These are phyloP conservation scores for Poecilobothrus nobilitatus DNA, from an alignment of 2,888 invertebrate species.

Conservation along the genomic window DNA sequence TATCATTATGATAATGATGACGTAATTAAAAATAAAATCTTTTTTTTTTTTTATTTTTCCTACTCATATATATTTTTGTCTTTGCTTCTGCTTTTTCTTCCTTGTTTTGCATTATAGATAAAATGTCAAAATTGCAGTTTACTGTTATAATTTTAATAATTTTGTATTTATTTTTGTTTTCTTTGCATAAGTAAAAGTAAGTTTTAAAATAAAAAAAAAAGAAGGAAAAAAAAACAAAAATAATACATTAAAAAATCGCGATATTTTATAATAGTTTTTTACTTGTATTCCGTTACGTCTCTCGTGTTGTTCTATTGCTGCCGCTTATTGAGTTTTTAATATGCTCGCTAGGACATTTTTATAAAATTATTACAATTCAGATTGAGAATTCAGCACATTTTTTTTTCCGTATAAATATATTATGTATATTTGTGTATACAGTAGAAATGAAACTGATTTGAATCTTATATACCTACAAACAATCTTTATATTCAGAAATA, in stretches of 20 bases:
- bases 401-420: not conserved
- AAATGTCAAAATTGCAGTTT: conserved; percentile 4
- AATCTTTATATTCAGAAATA: too few species aligned
- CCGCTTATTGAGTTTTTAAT: not conserved
- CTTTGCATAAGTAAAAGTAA: not conserved
- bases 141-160: conserved; percentile 4
- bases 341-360: not conserved
- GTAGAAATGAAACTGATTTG: too few species aligned
- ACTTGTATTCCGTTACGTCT: too few species aligned
- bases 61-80: too few species aligned
- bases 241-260: not conserved
- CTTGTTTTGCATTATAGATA: not conserved
- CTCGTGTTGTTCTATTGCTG: not conserved
- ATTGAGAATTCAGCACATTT: conserved; percentile 1
- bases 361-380: not conserved
- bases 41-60: too few species aligned
- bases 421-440: too few species aligned
- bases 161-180: too few species aligned
- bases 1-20: conserved; percentile 6
- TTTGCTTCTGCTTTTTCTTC: not conserved
- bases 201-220: not conserved
- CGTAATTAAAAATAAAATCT: not conserved
- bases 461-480: too few species aligned
- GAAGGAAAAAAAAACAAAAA: not conserved
- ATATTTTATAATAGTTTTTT: not conserved